These are phyloP conservation scores for Cygnus olor DNA, from an alignment of 2,797 vertebrate species.

Conservation along the genomic window DNA sequence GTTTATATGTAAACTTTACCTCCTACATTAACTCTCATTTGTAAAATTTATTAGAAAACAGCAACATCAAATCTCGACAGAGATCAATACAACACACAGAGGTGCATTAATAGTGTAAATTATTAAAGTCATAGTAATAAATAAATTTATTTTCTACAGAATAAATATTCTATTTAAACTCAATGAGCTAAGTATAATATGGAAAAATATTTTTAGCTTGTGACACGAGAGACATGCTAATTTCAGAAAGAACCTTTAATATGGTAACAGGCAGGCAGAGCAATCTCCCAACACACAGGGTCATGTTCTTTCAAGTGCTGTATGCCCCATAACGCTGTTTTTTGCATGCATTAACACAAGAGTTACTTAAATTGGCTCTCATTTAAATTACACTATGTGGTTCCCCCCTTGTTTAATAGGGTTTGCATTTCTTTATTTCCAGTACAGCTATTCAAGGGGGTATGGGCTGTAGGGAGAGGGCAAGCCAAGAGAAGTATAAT, in stretches of 20 bases:
- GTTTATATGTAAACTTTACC: not conserved
- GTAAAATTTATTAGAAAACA: not conserved
- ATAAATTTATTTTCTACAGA: not conserved
- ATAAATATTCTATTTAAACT: slow-evolving; percentile 42
- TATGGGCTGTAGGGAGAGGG: not conserved
- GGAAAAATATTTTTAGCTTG: slow-evolving; percentile 5
- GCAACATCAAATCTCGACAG: not conserved
- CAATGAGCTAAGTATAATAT: not conserved
- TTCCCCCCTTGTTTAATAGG: slow-evolving; percentile 7
- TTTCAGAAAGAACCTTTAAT: not conserved
- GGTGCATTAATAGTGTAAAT: not conserved
- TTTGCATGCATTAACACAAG: not conserved
- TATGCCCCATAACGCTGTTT: not conserved
- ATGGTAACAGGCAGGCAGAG: not conserved
- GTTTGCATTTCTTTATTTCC: not conserved
- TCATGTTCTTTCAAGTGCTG: slow-evolving; percentile 14
- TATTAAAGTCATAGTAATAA: not conserved
- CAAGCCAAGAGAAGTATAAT: not conserved
- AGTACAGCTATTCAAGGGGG: not conserved
- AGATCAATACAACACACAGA: not conserved
- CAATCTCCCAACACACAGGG: not conserved
- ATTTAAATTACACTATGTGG: not conserved
- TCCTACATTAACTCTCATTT: not conserved
- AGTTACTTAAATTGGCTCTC: not conserved
- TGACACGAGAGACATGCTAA: not conserved